Percentiles rank a stretch among this genome's conserved stretches.
phyloP scores from a whole-genome alignment of 2,797 vertebrate genomes.

The Atherinosoma microstoma region DNA sequence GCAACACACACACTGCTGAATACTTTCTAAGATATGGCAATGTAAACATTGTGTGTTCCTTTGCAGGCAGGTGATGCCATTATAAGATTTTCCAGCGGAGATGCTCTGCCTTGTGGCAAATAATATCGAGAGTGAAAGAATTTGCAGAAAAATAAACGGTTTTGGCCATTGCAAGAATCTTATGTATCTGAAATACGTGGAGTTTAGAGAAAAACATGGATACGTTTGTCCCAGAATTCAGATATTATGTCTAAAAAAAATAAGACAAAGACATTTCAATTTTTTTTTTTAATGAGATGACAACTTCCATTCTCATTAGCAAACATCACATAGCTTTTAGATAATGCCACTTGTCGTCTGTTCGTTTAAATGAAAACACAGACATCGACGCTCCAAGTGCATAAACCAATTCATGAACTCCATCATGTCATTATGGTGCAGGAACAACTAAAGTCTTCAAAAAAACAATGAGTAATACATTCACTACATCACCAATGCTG shows the following conservation, averaged over 20 bases:
- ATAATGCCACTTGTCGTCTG: not conserved
- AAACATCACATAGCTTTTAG: constrained; percentile 88
- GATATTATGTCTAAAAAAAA: not conserved
- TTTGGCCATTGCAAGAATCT: not conserved
- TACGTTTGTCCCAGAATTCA: not conserved
- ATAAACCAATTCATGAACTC: constrained; percentile 22
- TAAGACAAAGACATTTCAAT: not conserved
- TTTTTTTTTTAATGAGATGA: constrained; percentile 51
- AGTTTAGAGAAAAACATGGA: not conserved
- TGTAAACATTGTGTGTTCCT: not conserved
- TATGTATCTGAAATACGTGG: not conserved
- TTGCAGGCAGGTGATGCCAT: not conserved
- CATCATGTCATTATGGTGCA: constrained; percentile 51
- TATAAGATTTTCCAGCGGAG: not conserved
- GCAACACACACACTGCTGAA: not conserved
- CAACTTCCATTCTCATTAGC: constrained; percentile 50
- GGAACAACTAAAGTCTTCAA: constrained; percentile 36
- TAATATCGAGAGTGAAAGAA: not conserved
- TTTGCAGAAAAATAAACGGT: not conserved
- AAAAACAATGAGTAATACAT: constrained; percentile 30
- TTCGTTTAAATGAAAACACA: constrained; percentile 45
- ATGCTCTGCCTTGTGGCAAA: not conserved
- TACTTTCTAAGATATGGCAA: not conserved
- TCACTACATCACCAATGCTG: constrained; percentile 33
- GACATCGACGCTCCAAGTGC: constrained; percentile 9